Evolutionary conservation across 2,113 vertebrate species (phyloP).

Genomic region (Eulacestoma nigropectus): DNA sequence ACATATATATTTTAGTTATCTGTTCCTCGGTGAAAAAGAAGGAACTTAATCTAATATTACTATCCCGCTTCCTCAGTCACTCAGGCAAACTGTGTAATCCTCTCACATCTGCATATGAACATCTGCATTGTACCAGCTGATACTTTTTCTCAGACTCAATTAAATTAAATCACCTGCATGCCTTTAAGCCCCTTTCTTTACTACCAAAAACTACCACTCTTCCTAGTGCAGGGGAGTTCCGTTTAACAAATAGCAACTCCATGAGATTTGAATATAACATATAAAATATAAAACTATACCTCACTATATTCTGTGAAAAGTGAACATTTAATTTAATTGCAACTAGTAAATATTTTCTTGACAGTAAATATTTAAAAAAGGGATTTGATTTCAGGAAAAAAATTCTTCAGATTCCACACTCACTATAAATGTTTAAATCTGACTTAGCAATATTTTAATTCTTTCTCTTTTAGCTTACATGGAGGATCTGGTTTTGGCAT

Average conservation of each 20-base stretch:
- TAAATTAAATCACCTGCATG: slow-evolving; percentile 28
- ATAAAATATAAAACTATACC: neutral
- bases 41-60: neutral
- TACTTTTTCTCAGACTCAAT: slow-evolving; percentile 1
- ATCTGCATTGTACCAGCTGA: neutral
- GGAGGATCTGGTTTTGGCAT: neutral
- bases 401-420: neutral
- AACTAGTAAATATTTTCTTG: neutral
- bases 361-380: neutral
- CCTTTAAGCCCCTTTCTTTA: neutral
- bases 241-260: neutral
- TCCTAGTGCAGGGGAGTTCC: neutral
- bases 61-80: neutral
- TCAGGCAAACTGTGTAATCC: neutral
- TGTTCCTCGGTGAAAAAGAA: neutral
- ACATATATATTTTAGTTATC: neutral
- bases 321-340: neutral
- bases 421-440: neutral
- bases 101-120: neutral
- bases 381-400: neutral
- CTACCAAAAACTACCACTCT: neutral
- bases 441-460: neutral
- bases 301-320: neutral
- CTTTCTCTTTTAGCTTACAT: neutral
- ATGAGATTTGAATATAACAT: neutral